phyloP scores from a whole-genome alignment of 2,888 invertebrate genomes.

The Euzophera pinguis region DNA sequence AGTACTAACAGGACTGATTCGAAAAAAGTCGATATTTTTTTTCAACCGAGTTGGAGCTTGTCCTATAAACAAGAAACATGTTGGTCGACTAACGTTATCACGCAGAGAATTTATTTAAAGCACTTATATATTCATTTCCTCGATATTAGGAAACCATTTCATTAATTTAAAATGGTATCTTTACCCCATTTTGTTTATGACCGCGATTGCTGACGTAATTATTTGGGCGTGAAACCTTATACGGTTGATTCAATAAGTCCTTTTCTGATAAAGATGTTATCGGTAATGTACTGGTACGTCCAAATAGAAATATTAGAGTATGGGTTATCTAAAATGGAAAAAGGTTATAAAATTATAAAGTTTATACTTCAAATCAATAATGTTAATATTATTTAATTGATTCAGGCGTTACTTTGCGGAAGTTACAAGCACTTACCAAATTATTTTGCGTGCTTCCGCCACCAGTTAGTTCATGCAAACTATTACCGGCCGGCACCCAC shows the following conservation, averaged over 20 bases:
- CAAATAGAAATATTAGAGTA: background rate
- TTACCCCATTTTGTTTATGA: background rate
- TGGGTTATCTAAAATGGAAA: background rate
- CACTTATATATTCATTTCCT: constrained; percentile 1
- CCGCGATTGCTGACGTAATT: background rate
- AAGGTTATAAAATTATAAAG: too few species aligned
- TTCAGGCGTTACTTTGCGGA: too few species aligned
- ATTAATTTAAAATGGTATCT: background rate
- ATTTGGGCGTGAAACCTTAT: background rate
- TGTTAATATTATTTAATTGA: too few species aligned
- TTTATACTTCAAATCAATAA: too few species aligned
- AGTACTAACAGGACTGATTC: too few species aligned
- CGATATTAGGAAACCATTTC: constrained; percentile 1
- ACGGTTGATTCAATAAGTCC: constrained; percentile 3
- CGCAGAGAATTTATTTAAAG: background rate
- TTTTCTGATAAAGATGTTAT: background rate
- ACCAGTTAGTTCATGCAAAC: too few species aligned
- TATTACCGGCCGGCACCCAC: too few species aligned
- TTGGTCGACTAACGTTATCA: background rate
- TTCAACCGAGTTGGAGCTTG: background rate
- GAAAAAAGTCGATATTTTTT: too few species aligned
- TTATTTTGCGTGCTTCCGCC: too few species aligned
- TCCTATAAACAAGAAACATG: background rate
- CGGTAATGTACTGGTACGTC: background rate
- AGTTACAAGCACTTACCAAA: too few species aligned